Evolutionary conservation across 2,888 invertebrate species (phyloP), one percentile per base, ranked within the genome.

Genomic region (Chymomyza caudatula): DNA sequence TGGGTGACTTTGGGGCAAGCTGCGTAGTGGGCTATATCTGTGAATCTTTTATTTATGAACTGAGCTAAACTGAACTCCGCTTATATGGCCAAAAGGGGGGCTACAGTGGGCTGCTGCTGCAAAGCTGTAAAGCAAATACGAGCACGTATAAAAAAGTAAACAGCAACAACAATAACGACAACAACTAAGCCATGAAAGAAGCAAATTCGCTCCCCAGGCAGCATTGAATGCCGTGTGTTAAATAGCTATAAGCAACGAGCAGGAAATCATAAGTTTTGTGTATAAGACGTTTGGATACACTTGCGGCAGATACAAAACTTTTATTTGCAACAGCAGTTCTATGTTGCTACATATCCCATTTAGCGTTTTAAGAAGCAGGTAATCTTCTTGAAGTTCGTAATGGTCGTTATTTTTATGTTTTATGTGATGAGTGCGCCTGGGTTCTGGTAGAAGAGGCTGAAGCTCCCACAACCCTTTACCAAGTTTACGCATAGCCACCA

Each of bases 11-110:
- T 43, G 54, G 69, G 63, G 67, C 56, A 60, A 43, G 51, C 51
- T 60, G 51, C 6, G n/a, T 17, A 19, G 37, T 29, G 42, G 55
- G 20, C 4, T 42, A 22, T 20, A 42, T 65, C 63, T 47, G 76
- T 64, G 75, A 71, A 85, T 86, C 81, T 81, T 83, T 85, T 85
- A 85, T 85, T 85, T 86, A 85, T 85, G 85, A 74, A 77, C 76
- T 77, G 20, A 51, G 11, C 62, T 57, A 59, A 65, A 61, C 49
- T 67, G 52, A 43, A 47, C 47, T 61, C 52, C 49, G 55, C 63
- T 62, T 66, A 67, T 47, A 71, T 69, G 73, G 37, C 17, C 25
- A 29, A 59, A 51, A 47, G 15, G 17, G 22, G 11, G 43, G 43
- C 29, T 25, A 19, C 15, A 23, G 2, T 61, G 43, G 56, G 61